Evolutionary conservation across 2,888 invertebrate species (phyloP), one percentile per base, ranked within the genome.

Genomic region (Branchipolynoe longqiensis): DNA sequence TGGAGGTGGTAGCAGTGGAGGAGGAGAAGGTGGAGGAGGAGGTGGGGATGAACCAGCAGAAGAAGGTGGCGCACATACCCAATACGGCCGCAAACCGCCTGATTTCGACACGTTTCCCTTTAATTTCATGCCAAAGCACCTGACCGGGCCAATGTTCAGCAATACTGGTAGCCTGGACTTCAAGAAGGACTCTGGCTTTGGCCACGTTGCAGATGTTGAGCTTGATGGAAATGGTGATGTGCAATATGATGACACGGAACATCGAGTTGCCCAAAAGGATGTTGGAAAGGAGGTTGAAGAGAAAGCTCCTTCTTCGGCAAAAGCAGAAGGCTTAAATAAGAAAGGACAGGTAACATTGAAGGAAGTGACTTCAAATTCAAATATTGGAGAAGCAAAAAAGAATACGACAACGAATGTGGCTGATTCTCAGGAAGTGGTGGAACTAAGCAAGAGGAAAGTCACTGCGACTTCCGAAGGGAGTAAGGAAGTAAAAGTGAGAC

Each of bases 91-190:
- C 1, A 78, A 78, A 54, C 78, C 78, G 1, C 78, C 78, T 12
- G 33, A 18, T 14, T 78, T 78, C 48, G 33, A 78, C 25, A n/a
- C 78, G 25, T 78, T 78, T 48, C 78, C 78, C 14, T 78, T 78
- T 28, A 78, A 78, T 48, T 78, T 78, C 48, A 78, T 78, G 78
- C 78, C 78, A 4, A 78, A 41, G 33, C 78, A 78, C 22, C 48
- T 78, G 6, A 78, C 78, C 14, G 78, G 78, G 18, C 78, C 78
- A 25, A 25, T 78, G 78, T 78, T 78, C 48, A 78, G 25, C 48
- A 33, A 48, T 14, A 25, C n/a, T 18, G 78, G 78, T 25, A 54
- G 54, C 28, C 12, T 31, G 25, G 12, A 41, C 18, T 41, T 78
- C 31, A 28, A 41, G 14, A 31, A 78, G 48, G 22, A 78, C n/a